Percentiles rank a stretch among this genome's conserved stretches.
These are phyloP conservation scores for Alcis repandata DNA, from an alignment of 2,888 invertebrate species.

Conservation along the genomic window DNA sequence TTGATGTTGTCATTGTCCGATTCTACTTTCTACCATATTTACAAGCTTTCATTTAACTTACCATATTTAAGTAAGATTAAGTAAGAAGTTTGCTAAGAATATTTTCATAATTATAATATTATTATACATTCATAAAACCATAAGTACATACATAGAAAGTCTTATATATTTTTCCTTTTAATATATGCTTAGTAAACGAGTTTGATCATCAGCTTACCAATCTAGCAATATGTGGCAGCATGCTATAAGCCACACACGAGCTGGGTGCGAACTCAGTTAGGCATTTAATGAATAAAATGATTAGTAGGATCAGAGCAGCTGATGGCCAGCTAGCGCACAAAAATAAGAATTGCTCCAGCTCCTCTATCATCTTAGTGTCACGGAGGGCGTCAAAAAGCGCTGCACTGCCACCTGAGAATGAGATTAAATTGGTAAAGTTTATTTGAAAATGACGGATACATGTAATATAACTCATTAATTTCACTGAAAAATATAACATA, in stretches of 20 bases:
- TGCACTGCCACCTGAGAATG: conserved; percentile 60
- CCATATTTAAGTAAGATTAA: too few species aligned
- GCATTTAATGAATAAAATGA: conserved; percentile 66
- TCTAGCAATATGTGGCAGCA: conserved; percentile 66
- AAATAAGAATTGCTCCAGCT: conserved; percentile 63
- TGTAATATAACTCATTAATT: not conserved
- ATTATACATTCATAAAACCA: too few species aligned
- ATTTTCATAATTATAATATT: too few species aligned
- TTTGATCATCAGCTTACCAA: conserved; percentile 64
- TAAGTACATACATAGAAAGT: too few species aligned
- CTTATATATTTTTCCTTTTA: too few species aligned
- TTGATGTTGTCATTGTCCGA: not conserved
- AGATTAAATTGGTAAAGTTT: not conserved
- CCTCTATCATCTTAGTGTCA: conserved; percentile 64
- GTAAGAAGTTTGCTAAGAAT: too few species aligned
- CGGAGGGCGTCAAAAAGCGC: conserved; percentile 65
- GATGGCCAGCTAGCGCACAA: conserved; percentile 60
- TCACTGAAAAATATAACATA: conserved; percentile 39
- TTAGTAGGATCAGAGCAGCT: conserved; percentile 56
- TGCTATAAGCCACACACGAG: conserved; percentile 57
- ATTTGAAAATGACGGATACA: too few species aligned
- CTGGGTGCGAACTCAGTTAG: conserved; percentile 69
- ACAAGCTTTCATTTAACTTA: not conserved
- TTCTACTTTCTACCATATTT: not conserved
- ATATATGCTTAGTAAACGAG: too few species aligned